These are phyloP conservation scores for Rhyzopertha dominica DNA, from an alignment of 1,140 invertebrate species.

Conservation along the genomic window DNA sequence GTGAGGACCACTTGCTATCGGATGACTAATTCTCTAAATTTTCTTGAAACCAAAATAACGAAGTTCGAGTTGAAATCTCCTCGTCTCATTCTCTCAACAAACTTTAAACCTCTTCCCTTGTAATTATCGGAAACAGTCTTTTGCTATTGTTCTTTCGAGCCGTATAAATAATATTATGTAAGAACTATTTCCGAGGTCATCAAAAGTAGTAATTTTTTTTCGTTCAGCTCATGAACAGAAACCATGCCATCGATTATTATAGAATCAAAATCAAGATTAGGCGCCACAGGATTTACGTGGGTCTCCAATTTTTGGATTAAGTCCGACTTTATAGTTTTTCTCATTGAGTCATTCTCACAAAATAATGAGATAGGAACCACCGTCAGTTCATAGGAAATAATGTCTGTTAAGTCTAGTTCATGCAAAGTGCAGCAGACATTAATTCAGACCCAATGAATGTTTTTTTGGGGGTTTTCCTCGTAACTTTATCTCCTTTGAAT, in stretches of 20 bases:
- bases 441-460: conserved; percentile 11
- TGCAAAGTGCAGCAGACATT: conserved; percentile 15
- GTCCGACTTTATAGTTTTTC: conserved; percentile 15
- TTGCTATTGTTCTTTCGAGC: no score
- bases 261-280: conserved; percentile 3
- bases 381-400: conserved; percentile 16
- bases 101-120: conserved; percentile 13
- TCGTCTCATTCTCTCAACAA: conserved; percentile 9
- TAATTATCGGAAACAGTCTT: conserved; percentile 11
- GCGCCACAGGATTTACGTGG: not conserved
- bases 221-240: conserved; percentile 7
- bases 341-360: conserved; percentile 12
- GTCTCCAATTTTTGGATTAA: conserved; percentile 12
- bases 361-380: conserved; percentile 12
- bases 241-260: conserved; percentile 17
- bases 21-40: not conserved
- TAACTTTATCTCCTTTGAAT: conserved; percentile 3
- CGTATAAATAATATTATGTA: conserved; percentile 12
- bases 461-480: conserved; percentile 9
- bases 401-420: conserved; percentile 12
- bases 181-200: conserved; percentile 11
- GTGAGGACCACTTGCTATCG: not conserved
- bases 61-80: conserved; percentile 2
- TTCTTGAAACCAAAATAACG: no score
- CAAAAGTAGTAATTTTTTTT: conserved; percentile 12